Evolutionary conservation across 1,140 invertebrate genomes (phyloP), one percentile per base, ranked within the genome.

Genomic region (Pinna nobilis): DNA sequence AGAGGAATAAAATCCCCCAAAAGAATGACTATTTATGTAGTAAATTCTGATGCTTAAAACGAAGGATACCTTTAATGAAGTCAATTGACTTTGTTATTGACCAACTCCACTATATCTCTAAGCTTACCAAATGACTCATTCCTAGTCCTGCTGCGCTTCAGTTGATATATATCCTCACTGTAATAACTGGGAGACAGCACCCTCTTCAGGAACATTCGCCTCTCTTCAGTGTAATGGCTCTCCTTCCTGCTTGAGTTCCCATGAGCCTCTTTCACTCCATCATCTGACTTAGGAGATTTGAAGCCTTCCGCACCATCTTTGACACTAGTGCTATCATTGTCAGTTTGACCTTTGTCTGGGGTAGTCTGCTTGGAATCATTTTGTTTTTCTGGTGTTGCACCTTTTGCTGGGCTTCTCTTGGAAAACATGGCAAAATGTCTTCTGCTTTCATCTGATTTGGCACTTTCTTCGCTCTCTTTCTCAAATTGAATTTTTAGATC

Each of bases 401-500:
- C n/a, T n/a, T n/a, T n/a, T n/a, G n/a, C n/a, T n/a, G n/a, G n/a
- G n/a, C n/a, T n/a, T n/a, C n/a, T n/a, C 49, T 49, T 63, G 30
- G 49, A 33, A 65, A 77, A 74, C 64, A 78, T 78, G 2, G 33
- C 69, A 49, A 80, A 79, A 57, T 74, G 64, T 41, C 75, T 49
- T 20, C 65, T 47, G n/a, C 63, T 69, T 37, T 78, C 79, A 18
- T 73, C 66, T 1, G 28, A 49, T 41, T 74, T 75, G 32, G n/a
- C 49, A 2, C 76, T 77, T 32, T 80, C 72, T 59, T 75, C 74
- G 11, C 75, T 78, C 33, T 84, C 79, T 7, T 88, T 80, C 37
- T 90, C 86, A 55, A 88, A 87, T 66, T 91, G 86, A 67, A 88
- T 87, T 39, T 79, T 71, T 20, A 97, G 86, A 51, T 92, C 91